A percentile compares a stretch with the other conserved stretches of the same genome.
Conservation (phyloP, 2,888 invertebrate genomes). For the Adelphocoris suturalis region DNA sequence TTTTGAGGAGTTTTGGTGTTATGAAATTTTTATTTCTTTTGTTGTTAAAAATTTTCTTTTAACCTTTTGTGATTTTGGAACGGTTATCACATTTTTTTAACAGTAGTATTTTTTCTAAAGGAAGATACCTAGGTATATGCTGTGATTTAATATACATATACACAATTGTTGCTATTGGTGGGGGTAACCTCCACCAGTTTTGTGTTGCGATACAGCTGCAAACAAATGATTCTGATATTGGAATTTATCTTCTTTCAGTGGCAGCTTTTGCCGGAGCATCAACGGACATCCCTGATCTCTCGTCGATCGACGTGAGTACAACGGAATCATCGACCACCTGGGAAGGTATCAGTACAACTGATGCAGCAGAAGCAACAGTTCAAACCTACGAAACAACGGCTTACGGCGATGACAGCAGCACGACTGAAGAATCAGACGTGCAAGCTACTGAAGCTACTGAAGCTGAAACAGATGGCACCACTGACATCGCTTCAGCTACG, state of each 20-base stretch:
- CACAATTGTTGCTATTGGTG: no score
- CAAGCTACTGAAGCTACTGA: not conserved
- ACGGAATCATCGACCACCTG: not conserved
- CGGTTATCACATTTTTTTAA: no score
- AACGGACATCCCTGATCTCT: not conserved
- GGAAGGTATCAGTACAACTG: not conserved
- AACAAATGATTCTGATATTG: no score
- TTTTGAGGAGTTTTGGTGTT: no score
- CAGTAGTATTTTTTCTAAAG: no score
- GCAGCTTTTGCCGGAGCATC: not conserved
- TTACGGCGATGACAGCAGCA: not conserved
- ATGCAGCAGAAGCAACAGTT: not conserved
- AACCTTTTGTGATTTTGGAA: no score
- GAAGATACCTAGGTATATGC: no score
- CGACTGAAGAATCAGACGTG: not conserved
- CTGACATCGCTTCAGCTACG: not conserved
- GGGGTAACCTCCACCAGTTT: no score
- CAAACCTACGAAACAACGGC: not conserved
- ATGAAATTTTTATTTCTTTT: no score
- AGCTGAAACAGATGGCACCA: not conserved
- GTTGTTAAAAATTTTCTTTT: no score
- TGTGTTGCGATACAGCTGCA: no score
- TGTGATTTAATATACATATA: no score
- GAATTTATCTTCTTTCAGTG: constrained; percentile 28
- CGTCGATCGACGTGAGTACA: not conserved